Evolutionary conservation across 2,888 invertebrate genomes (phyloP), one percentile per base, ranked within the genome.

Genomic region (Leucophenga maculata): DNA sequence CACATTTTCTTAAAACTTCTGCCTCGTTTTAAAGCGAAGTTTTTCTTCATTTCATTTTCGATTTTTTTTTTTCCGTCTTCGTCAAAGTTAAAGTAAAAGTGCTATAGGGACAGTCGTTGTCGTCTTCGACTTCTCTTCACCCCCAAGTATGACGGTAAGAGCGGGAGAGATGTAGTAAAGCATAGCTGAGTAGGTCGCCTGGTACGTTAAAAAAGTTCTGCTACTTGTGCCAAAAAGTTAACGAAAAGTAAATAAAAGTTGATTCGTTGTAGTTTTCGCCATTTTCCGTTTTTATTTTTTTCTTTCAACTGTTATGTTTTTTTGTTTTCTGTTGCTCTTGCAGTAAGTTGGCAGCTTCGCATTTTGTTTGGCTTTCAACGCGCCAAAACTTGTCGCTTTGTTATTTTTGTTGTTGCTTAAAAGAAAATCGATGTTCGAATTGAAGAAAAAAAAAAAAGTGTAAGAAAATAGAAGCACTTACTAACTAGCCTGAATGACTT

Each of bases 231-330:
- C 67, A 68, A 68, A 68, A 68, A 68, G 67, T 68, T 68, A 68
- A 68, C 67, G 67, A 68, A 68, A 68, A 68, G 67, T 68, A 68
- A 68, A 68, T 68, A 68, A 68, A 68, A 68, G 67, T 68, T 68
- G 31, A 60, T 50, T 68, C 50, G 59, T 44, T 55, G 66, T 55
- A 46, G 62, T 64, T 64, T 64, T 48, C 18, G 22, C 62, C 48
- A 48, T 64, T 18, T 39, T 20, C 22, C n/a, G n/a, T n/a, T 65
- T 6, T 11, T 50, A 6, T 9, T 64, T 60, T n/a, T 60, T 60
- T 39, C 44, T 16, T 20, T 64, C 20, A n/a, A n/a, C 31, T 22
- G 26, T 48, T 26, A 46, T 48, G 14, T 0, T 26, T 48, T 26
- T 64, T 46, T 65, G 4, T 65, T 65, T 46, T 62, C 46, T 62